Base-by-base conservation (phyloP, 2,797 vertebrate genomes). In the Bovichtus variegatus region DNA sequence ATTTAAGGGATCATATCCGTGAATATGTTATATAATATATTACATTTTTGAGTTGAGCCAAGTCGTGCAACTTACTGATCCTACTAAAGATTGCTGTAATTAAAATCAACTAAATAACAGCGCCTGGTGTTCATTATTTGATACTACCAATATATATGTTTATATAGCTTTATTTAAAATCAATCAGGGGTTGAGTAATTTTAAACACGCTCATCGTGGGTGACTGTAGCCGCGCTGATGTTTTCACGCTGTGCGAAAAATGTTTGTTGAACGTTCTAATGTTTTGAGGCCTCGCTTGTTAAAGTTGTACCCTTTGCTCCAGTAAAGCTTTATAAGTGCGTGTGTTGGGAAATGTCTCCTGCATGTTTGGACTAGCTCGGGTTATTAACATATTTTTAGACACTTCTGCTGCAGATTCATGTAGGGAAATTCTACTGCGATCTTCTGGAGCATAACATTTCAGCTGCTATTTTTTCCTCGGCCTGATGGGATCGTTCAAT, bases 401-500 rank as follows among this genome's bases (percentile, higher is more conserved):
- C 7, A 5, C 31, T 59, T 55, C 60, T 58, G 65, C 63, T 50
- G 59, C 49, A 64, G 51, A 73, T 61, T 76, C 44, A 64, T 81
- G 54, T 19, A 63, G 27, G 60, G 63, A 72, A 51, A 61, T 73
- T 16, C 58, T 21, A 21, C 58, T 74, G 63, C 6, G 9, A 41
- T 81, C 4, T 54, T 63, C 74, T 67, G 19, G 50, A 84, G 53
- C 49, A 51, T 65, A 1, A 71, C 44, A 71, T 57, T 13, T 54
- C 38, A 62, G 63, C 36, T 75, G 67, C 82, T 89, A 87, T n/a
- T 89, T 84, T 87, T 70, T 63, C 12, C 29, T 59, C 2, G 0
- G 40, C 46, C 83, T 86, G 69, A 83, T 71, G 83, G 83, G 78
- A 87, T 76, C 62, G 2, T 51, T 81, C 54, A 57, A 49, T 84